A percentile compares a stretch with the other conserved stretches of the same genome.
These are phyloP conservation scores for Chrysemys picta DNA, from an alignment of 2,113 vertebrate genomes.

Conservation along the genomic window DNA sequence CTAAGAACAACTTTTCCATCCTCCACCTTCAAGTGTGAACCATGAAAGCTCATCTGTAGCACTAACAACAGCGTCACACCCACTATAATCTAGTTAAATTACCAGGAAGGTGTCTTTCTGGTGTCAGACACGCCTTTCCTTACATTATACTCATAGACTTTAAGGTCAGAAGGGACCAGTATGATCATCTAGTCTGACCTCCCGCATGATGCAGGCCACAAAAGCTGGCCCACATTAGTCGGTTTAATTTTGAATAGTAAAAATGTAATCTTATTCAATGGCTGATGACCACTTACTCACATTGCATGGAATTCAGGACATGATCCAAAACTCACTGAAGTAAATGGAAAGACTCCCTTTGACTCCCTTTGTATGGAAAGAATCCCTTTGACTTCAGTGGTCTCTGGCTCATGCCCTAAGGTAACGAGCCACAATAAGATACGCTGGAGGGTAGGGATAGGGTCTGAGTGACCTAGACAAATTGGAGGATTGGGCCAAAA, in stretches of 20 bases:
- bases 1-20: background rate
- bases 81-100: background rate
- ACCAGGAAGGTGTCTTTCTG: background rate
- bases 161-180: too few relatives aligned
- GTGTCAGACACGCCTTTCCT: background rate
- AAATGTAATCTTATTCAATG: background rate
- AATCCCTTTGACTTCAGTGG: fast-evolving
- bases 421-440: background rate
- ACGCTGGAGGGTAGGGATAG: too few relatives aligned
- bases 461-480: too few relatives aligned
- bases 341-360: background rate
- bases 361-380: too few relatives aligned
- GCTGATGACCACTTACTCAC: background rate
- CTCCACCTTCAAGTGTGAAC: background rate
- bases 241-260: background rate
- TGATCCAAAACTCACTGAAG: background rate
- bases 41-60: background rate
- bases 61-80: background rate
- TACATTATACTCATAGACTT: too few relatives aligned
- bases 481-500: too few relatives aligned
- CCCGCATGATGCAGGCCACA: too few relatives aligned
- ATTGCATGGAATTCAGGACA: background rate
- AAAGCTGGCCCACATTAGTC: too few relatives aligned
- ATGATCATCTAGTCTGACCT: too few relatives aligned
- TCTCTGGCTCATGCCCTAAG: background rate